A percentile compares a stretch with the other conserved stretches of the same genome.
These are phyloP conservation scores for Lophotriccus pileatus DNA, from an alignment of 2,797 vertebrate genomes.

Conservation along the genomic window DNA sequence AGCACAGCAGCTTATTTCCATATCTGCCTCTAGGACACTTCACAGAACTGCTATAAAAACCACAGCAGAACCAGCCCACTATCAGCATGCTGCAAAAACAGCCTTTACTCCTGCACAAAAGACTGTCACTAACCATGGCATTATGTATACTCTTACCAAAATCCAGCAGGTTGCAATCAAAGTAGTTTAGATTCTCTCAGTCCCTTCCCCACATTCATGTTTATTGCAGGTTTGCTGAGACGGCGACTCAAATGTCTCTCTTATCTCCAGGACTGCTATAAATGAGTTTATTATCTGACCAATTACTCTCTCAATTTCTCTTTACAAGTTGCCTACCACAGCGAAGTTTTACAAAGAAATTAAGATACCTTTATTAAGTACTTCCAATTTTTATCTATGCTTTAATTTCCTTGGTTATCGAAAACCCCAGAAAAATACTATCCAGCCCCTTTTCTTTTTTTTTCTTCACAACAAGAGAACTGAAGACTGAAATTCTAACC, in stretches of 20 bases:
- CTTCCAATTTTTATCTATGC: background rate
- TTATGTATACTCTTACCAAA: background rate
- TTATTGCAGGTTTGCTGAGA: background rate
- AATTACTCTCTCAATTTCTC: background rate
- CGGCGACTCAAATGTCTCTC: background rate
- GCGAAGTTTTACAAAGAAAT: background rate
- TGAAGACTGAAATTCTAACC: constrained; percentile 73
- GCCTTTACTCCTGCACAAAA: background rate
- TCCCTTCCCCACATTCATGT: background rate
- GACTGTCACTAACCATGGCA: background rate
- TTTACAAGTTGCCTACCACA: background rate
- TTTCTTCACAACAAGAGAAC: background rate
- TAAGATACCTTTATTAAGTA: background rate
- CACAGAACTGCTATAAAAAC: background rate
- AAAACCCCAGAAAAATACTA: background rate
- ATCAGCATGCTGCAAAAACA: background rate
- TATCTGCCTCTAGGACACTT: background rate
- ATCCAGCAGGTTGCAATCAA: background rate
- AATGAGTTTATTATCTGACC: background rate
- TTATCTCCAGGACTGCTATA: background rate
- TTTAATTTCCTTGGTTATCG: background rate
- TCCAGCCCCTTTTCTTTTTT: background rate
- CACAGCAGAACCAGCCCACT: background rate
- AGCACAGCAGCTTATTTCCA: background rate
- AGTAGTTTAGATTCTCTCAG: background rate